phyloP scores from a whole-genome alignment of 2,888 invertebrate species.

The Falcaria lacertinaria region DNA sequence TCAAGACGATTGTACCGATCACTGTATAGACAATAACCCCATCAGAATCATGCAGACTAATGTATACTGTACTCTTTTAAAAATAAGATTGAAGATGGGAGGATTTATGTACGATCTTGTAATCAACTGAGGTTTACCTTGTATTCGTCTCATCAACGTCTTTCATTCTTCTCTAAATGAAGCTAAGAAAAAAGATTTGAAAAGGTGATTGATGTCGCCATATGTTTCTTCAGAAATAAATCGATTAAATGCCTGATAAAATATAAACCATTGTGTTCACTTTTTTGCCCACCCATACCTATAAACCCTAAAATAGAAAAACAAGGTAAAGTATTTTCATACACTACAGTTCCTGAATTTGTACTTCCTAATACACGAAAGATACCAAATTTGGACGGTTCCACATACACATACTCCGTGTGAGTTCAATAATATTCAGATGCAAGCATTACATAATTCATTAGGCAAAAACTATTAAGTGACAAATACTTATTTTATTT shows the following conservation, averaged over 20 bases:
- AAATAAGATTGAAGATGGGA: background rate
- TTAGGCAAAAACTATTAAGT: too few species aligned
- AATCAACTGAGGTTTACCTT: constrained; percentile 13
- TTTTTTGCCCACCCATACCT: too few species aligned
- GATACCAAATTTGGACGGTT: too few species aligned
- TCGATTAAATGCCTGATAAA: constrained; percentile 18
- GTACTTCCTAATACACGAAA: too few species aligned
- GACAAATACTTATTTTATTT: too few species aligned
- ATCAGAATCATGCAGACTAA: constrained; percentile 6
- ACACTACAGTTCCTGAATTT: too few species aligned
- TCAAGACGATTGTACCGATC: constrained; percentile 44
- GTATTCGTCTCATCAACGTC: constrained; percentile 39
- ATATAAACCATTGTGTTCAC: too few species aligned
- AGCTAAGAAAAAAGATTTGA: constrained; percentile 23
- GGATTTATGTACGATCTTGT: background rate
- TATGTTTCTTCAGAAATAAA: constrained; percentile 22
- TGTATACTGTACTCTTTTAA: constrained; percentile 5
- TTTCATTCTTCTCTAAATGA: constrained; percentile 39
- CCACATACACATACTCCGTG: too few species aligned
- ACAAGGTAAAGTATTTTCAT: too few species aligned
- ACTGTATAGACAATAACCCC: constrained; percentile 17
- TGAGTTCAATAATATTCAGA: too few species aligned
- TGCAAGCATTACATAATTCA: too few species aligned
- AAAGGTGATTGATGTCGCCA: constrained; percentile 5
- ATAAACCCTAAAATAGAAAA: too few species aligned